Conservation (phyloP, 2,888 invertebrate genomes). For the Entomobrya multifasciata region DNA sequence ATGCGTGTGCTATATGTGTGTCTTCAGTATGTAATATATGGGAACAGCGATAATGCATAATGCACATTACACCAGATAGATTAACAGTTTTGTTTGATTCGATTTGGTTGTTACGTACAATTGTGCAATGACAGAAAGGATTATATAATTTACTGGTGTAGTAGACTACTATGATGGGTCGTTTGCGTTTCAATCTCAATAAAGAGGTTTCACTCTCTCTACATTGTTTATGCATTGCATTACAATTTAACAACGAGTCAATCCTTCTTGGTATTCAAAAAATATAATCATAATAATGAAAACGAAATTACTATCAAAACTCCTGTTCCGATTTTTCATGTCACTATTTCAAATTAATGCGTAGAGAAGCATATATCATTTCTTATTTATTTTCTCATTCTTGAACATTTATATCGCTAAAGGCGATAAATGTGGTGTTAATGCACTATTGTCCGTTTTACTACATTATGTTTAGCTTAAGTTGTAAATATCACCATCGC, state of each 20-base stretch:
- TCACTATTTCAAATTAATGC: conserved; percentile 38
- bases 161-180: conserved; percentile 17
- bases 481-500: neutral
- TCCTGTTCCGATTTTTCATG: conserved; percentile 48
- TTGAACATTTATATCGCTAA: conserved; percentile 33
- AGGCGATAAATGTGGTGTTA: conserved; percentile 36
- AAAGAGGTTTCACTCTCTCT: conserved; percentile 17
- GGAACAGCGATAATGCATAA: conserved; percentile 3
- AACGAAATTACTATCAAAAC: conserved; percentile 37
- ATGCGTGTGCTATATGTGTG: conserved; percentile 40
- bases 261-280: conserved; percentile 1
- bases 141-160: conserved; percentile 67
- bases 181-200: conserved; percentile 56
- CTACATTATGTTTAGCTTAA: no score
- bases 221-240: neutral
- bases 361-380: conserved; percentile 26
- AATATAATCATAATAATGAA: neutral
- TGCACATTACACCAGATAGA: conserved; percentile 52
- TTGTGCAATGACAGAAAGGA: conserved; percentile 70
- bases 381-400: conserved; percentile 33
- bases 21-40: neutral
- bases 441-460: neutral
- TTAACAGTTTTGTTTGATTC: conserved; percentile 71
- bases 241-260: neutral
- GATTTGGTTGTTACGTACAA: conserved; percentile 71